Conservation (phyloP, 2,888 invertebrate species). For the Dasysyrphus tricinctus region DNA sequence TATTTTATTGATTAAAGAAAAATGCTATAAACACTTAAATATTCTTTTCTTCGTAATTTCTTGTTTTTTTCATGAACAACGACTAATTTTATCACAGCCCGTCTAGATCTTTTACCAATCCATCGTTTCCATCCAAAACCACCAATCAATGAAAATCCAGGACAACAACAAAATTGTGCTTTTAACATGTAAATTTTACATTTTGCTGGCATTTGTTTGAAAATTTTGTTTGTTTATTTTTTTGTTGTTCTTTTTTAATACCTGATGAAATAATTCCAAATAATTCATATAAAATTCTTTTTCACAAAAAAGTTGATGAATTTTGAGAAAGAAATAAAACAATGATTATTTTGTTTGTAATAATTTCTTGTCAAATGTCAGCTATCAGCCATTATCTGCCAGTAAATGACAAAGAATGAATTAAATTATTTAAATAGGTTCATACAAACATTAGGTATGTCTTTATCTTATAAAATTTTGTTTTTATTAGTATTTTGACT, state of each 20-base stretch:
- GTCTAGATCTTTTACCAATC: neutral
- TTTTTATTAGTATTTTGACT: neutral
- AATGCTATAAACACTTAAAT: conserved; percentile 25
- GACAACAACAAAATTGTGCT: conserved; percentile 57
- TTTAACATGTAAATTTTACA: conserved; percentile 22
- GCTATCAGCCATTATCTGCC: neutral
- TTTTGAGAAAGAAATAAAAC: neutral
- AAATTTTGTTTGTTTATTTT: neutral
- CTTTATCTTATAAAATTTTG: neutral
- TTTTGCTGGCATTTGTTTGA: conserved; percentile 30
- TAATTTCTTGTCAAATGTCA: neutral
- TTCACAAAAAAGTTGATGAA: neutral
- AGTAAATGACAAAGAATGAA: neutral
- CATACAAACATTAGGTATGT: too few species aligned
- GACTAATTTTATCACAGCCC: conserved; percentile 11
- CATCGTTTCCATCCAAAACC: conserved; percentile 49
- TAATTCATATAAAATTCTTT: neutral
- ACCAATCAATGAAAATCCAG: conserved; percentile 40
- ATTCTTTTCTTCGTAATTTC: neutral
- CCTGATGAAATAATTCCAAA: too few species aligned
- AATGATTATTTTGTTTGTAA: neutral
- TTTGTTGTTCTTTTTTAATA: neutral
- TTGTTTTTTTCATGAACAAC: conserved; percentile 12
- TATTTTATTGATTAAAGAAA: conserved; percentile 1
- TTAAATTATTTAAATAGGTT: too few species aligned